Conservation (phyloP, 2,113 vertebrate species). For the Camarhynchus parvulus region DNA sequence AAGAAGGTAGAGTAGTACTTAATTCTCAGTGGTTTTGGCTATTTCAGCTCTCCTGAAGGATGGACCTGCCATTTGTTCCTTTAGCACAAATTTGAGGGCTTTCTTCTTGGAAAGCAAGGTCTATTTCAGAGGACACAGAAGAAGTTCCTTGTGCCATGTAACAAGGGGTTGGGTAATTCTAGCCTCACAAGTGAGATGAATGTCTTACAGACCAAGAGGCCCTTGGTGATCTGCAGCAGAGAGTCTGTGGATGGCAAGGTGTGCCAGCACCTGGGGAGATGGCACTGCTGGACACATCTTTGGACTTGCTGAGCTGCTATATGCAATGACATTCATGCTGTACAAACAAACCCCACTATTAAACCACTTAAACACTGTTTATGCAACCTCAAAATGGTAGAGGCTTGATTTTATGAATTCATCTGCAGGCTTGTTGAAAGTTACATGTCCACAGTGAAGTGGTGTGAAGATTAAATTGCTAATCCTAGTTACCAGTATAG, state of each 20-base stretch:
- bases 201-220: not conserved
- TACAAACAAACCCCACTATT: not conserved
- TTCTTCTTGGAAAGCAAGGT: not conserved
- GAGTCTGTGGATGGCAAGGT: not conserved
- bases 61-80: not conserved
- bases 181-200: fast-evolving
- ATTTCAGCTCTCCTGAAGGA: not conserved
- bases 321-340: fast-evolving
- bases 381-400: not conserved
- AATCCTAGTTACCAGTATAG: not conserved
- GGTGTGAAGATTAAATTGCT: not conserved
- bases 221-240: not conserved
- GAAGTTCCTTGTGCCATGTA: fast-evolving
- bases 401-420: not conserved
- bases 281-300: not conserved
- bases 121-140: not conserved
- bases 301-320: not conserved
- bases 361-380: not conserved
- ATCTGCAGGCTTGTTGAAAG: not conserved
- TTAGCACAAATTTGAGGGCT: not conserved
- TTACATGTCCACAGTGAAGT: not conserved
- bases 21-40: not conserved
- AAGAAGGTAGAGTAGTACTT: not conserved
- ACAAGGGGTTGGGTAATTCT: not conserved
- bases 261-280: not conserved